Conservation (phyloP, 2,113 vertebrate species). For the Silurus asotus region DNA sequence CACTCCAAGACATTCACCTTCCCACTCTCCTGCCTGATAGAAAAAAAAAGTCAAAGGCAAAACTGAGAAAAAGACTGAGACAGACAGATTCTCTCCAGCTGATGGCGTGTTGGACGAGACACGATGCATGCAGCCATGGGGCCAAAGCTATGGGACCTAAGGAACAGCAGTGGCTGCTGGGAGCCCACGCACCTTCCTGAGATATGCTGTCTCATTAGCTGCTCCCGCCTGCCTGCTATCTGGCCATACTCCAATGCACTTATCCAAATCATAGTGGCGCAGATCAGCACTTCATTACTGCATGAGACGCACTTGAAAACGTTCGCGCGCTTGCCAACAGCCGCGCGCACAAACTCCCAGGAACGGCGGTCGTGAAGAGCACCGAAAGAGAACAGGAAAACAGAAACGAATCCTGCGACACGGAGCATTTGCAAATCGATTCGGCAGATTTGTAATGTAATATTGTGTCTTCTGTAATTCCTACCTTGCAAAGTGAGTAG, state of each 20-base stretch:
- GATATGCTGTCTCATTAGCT: slow-evolving; percentile 68
- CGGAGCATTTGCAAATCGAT: background rate
- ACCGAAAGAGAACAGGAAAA: background rate
- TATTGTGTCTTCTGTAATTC: slow-evolving; percentile 10
- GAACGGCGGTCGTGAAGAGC: background rate
- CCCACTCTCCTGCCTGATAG: slow-evolving; percentile 1
- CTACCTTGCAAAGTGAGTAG: slow-evolving; percentile 2
- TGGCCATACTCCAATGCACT: slow-evolving; percentile 51
- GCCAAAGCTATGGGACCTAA: slow-evolving; percentile 23
- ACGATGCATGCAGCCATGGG: slow-evolving; percentile 16
- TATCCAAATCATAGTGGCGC: slow-evolving; percentile 49
- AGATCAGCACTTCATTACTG: slow-evolving; percentile 49
- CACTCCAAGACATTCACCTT: background rate
- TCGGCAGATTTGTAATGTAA: background rate
- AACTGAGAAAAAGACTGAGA: background rate
- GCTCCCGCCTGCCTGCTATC: slow-evolving; percentile 32
- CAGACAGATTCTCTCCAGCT: slow-evolving; percentile 18
- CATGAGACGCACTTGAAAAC: slow-evolving; percentile 34
- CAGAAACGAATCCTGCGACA: background rate
- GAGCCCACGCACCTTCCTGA: slow-evolving; percentile 52
- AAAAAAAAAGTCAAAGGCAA: background rate
- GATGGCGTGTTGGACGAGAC: background rate
- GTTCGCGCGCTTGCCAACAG: slow-evolving; percentile 4
- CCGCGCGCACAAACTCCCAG: background rate
- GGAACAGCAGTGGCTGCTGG: slow-evolving; percentile 48